Conservation (phyloP, 1,140 invertebrate genomes). For the Papilio helenus region DNA sequence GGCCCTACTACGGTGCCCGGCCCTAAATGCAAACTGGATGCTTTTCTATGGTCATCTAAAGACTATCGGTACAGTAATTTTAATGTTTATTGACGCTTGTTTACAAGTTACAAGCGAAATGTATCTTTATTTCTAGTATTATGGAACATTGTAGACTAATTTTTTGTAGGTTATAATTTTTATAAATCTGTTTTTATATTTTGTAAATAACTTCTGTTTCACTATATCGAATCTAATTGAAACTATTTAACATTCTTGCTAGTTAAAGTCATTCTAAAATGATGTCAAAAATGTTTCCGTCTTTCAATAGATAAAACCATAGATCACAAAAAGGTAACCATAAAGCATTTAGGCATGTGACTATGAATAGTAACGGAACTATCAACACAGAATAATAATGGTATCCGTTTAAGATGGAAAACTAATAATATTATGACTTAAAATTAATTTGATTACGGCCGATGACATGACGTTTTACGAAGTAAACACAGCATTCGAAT, state of each 20-base stretch:
- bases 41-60: conserved; percentile 30
- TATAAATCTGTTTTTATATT: not conserved
- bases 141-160: too few species aligned
- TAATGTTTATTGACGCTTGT: conserved; percentile 17
- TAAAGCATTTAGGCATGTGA: conserved; percentile 4
- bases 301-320: not conserved
- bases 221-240: not conserved
- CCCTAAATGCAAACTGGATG: conserved; percentile 37
- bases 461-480: conserved; percentile 37
- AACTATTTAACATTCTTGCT: not conserved
- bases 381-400: conserved; percentile 15
- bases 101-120: not conserved
- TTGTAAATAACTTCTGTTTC: not conserved
- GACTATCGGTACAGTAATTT: conserved; percentile 8
- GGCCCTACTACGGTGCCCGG: conserved; percentile 20
- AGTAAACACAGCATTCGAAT: conserved; percentile 35
- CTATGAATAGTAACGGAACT: conserved; percentile 6
- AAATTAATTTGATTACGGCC: conserved; percentile 38
- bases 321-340: conserved; percentile 1
- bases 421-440: conserved; percentile 38
- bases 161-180: too few species aligned
- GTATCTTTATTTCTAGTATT: not conserved
- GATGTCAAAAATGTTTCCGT: not conserved
- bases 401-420: conserved; percentile 31
- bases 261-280: not conserved